A percentile compares a stretch with the other conserved stretches of the same genome.
Conservation (phyloP, 2,888 invertebrate species). For the Synanthedon formicaeformis region DNA sequence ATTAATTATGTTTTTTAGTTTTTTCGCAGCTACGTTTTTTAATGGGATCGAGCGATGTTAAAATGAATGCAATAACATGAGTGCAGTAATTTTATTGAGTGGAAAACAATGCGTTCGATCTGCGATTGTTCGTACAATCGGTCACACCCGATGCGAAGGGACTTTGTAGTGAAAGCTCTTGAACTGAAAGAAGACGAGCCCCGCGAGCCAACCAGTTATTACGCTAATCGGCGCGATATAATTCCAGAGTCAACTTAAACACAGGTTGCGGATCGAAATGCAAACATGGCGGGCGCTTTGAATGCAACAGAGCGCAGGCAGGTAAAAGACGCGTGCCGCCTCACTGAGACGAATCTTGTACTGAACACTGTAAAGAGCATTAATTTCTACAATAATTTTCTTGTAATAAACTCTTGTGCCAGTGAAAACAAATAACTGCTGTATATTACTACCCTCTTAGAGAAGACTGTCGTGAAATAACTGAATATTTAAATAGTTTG, state of each 20-base stretch:
- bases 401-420: too few relatives aligned
- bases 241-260: slow-evolving; percentile 71
- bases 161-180: slow-evolving; percentile 51
- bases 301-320: slow-evolving; percentile 29
- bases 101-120: slow-evolving; percentile 54
- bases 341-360: slow-evolving; percentile 11
- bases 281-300: slow-evolving; percentile 71
- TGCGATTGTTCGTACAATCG: slow-evolving; percentile 35
- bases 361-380: not conserved
- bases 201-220: slow-evolving; percentile 65
- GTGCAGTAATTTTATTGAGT: slow-evolving; percentile 44
- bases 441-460: not conserved
- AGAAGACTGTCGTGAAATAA: too few relatives aligned
- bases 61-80: slow-evolving; percentile 41
- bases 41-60: slow-evolving; percentile 24
- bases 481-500: too few relatives aligned
- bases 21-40: too few relatives aligned
- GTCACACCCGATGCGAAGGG: slow-evolving; percentile 36
- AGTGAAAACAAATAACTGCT: not conserved
- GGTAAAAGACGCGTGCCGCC: slow-evolving; percentile 37
- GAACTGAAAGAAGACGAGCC: slow-evolving; percentile 58
- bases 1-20: too few relatives aligned
- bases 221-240: slow-evolving; percentile 71
- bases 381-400: not conserved
- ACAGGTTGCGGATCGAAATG: slow-evolving; percentile 70